A percentile compares a stretch with the other conserved stretches of the same genome.
Evolutionary conservation across 2,113 vertebrate species (phyloP).

Genomic region (Heloderma charlesbogerti): DNA sequence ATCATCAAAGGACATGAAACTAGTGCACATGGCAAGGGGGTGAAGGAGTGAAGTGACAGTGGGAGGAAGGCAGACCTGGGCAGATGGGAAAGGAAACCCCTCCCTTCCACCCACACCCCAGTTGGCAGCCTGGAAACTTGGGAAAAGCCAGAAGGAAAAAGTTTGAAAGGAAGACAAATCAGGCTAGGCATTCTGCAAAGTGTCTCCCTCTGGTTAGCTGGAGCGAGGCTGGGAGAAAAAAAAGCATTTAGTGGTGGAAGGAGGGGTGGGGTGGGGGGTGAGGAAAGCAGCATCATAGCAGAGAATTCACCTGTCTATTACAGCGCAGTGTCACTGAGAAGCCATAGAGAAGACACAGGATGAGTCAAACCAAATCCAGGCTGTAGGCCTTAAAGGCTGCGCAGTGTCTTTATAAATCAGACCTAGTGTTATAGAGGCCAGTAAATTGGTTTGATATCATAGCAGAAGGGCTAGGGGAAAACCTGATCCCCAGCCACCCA

Average conservation of each 20-base stretch:
- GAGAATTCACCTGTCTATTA: constrained; percentile 37
- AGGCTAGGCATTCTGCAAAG: constrained; percentile 46
- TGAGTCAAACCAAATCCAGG: constrained; percentile 11
- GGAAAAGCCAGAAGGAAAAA: constrained; percentile 51
- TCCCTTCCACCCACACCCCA: background rate
- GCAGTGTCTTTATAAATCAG: background rate
- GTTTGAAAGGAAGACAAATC: constrained; percentile 71
- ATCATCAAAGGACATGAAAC: constrained; percentile 66
- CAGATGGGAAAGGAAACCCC: constrained; percentile 32
- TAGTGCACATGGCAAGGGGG: constrained; percentile 54
- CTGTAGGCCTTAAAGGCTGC: constrained; percentile 2
- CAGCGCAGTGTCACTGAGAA: constrained; percentile 10
- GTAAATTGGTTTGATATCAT: background rate
- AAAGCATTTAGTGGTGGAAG: constrained; percentile 44
- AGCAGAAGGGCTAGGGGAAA: background rate
- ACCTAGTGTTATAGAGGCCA: background rate
- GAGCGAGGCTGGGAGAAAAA: constrained; percentile 71
- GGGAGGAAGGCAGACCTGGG: constrained; percentile 42
- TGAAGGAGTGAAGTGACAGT: constrained; percentile 30
- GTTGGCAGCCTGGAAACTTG: constrained; percentile 25
- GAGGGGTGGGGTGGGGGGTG: constrained; percentile 31
- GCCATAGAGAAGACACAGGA: background rate
- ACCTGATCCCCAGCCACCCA: background rate
- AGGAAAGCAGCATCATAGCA: constrained; percentile 20
- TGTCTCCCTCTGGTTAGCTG: constrained; percentile 58